Evolutionary conservation across 2,888 invertebrate species (phyloP), one percentile per base, ranked within the genome.

Genomic region (Tromatobia lineatoria): DNA sequence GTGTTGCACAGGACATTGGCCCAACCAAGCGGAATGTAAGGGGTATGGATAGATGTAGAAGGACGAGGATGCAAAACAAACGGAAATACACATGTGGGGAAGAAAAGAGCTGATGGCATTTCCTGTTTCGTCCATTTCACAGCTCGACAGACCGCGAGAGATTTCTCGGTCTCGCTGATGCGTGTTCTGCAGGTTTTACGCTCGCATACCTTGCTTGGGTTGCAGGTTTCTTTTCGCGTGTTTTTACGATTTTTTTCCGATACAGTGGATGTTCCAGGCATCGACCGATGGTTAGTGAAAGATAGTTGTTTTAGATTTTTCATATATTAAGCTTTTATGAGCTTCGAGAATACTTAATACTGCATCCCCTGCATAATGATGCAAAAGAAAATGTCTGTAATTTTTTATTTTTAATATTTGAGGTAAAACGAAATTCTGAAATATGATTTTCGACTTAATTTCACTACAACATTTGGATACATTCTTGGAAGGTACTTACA

Each of bases 141-240:
- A 74, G 80, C 66, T 80, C 80, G 67, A 74, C 74, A 61, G 74
- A 74, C 59, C 74, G 50, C 59, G 50, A 80, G 59, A 74, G 45
- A 74, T 74, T 75, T 42, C 38, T 29, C 18, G n/a, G 66, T 66
- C 45, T 66, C 66, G 45, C 45, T 66, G 61, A 34, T 61, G 61
- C 61, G 42, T 11, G 45, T 15, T 45, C 13, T 23, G 66, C 66
- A 66, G 23, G 38, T 23, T 66, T 66, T 45, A 66, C 23, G 42
- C 18, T 64, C 64, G 34, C 66, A 8, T 66, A 25, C 13, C 45
- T 45, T 25, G 57, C 45, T 25, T 47, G 59, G 23, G 25, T 59
- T 71, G 42, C 50, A 7, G n/a, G 29, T 42, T 18, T 38, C 18
- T 13, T 64, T 8, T 45, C 20, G 11, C 66, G 42, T 20, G 4